Base-by-base conservation (phyloP, 2,113 vertebrate species). In the Cyphomyrus plagiostoma region DNA sequence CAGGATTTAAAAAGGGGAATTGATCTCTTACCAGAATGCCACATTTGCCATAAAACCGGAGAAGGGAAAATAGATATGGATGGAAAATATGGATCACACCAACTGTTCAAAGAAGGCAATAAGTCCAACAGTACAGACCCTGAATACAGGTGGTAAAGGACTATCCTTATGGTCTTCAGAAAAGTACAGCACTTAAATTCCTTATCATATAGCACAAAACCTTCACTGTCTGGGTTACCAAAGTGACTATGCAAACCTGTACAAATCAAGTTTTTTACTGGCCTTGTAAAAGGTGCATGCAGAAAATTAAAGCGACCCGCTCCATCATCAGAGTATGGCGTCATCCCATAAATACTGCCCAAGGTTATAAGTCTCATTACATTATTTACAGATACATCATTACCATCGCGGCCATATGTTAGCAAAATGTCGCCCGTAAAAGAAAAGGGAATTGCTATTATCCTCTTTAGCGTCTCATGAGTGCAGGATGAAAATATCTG, bases 1-100 rank as follows among this genome's bases (percentile, higher is more conserved):
- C 85, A n/a, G 49, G 53, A 52, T 91, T 90, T 92, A 91, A 91
- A 91, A 56, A 30, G 35, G 77, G 80, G 26, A 89, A 77, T 53
- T 89, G 89, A 90, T 30, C 88, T 53, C 70, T 58, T 19, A 86
- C 53, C 88, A 80, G 39, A 53, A 50, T 35, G 26, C 74, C 89
- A 86, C 23, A 84, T 52, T 50, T 19, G 53, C 74, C 85, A 42
- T 49, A 86, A 84, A 83, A 21, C 35, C 56, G 53, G 35, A n/a
- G 19, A 52, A n/a, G 15, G 15, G 30, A 4, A 15, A 56, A 52
- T 5, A 26, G 21, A 87, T 35, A 56, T 1, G 85, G 82, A 48
- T 84, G 82, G 82, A 35, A 39, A 87, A 35, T 53, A 19, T 86
- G 49, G 15, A 87, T 87, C 39, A 21, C 48, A 53, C 48, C 49